Base-by-base conservation (phyloP, 1,140 invertebrate species). In the Euura saliciscinereae region DNA sequence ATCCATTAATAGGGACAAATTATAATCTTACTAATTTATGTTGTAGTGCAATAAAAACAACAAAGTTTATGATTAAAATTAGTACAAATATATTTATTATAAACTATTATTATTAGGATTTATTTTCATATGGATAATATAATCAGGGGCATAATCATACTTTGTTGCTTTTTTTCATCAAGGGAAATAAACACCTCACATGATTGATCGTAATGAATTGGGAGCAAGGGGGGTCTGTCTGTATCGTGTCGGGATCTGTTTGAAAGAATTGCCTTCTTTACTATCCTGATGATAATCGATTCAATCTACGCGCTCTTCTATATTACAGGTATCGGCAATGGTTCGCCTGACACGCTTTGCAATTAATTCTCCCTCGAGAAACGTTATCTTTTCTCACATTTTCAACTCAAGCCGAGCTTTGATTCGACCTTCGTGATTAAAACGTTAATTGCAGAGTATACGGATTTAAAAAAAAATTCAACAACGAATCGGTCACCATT, bases 1-100 rank as follows among this genome's bases (percentile, higher is more conserved):
- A 28, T 28, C 28, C 28, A 28, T 28, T 28, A 28, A 28, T 28
- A 28, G 28, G 28, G 28, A 28, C 28, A 28, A 28, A 28, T 28
- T 28, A 28, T 28, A 28, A 28, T 59, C 51, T 59, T 59, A 5
- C 51, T 80, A 79, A 80, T 78, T 78, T 78, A 76, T 76, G 73
- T 78, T 71, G 72, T 80, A 74, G 74, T 78, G 74, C 75, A 76
- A 76, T 79, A 76, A 79, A 80, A 79, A 78, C 76, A 80, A 80
- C 78, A 80, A 80, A 79, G 78, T 78, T 78, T 75, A 75, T 76
- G 75, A 78, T 79, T 78, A 75, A 80, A 80, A 80, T 79, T 78
- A 80, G 75, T 80, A 80, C 75, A 80, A 79, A 80, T 79, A 79
- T 79, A 77, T 78, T 77, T 76, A 78, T 78, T 78, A 78, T 77